phyloP scores from a whole-genome alignment of 2,113 vertebrate genomes.

The Hystrix brachyura region DNA sequence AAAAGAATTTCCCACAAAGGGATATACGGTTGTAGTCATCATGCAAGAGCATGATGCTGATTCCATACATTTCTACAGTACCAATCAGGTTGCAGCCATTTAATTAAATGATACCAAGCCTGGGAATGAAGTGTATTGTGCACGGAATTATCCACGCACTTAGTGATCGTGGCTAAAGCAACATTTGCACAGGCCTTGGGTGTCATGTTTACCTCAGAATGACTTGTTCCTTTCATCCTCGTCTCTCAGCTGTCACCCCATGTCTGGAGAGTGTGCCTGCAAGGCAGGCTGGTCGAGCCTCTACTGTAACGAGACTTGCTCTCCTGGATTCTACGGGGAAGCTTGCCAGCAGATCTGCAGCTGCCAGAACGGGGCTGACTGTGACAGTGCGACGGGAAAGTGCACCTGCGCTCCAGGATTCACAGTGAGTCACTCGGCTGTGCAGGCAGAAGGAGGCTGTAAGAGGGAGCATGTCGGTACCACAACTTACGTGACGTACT shows the following conservation, averaged over 20 bases:
- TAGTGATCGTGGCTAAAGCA: slow-evolving; percentile 46
- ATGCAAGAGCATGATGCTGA: slow-evolving; percentile 16
- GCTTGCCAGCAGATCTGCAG: slow-evolving; percentile 95
- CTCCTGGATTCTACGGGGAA: slow-evolving; percentile 95
- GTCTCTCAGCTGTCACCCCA: slow-evolving; percentile 95
- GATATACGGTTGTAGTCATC: background rate
- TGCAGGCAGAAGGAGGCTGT: background rate
- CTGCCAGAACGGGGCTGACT: slow-evolving; percentile 98
- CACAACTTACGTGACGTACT: background rate
- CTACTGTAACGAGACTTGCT: slow-evolving; percentile 97
- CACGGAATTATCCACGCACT: slow-evolving; percentile 28
- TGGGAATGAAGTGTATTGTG: slow-evolving; percentile 53
- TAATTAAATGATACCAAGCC: slow-evolving; percentile 39
- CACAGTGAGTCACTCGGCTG: slow-evolving; percentile 89
- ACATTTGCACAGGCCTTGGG: slow-evolving; percentile 60
- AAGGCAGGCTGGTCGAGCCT: slow-evolving; percentile 96
- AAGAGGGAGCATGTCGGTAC: fast-evolving
- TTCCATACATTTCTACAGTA: slow-evolving; percentile 11
- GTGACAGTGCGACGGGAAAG: slow-evolving; percentile 94
- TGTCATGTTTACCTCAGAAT: slow-evolving; percentile 79
- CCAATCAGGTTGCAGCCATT: background rate
- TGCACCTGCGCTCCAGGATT: slow-evolving; percentile 98
- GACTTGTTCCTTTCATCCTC: slow-evolving; percentile 86
- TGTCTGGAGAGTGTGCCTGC: slow-evolving; percentile 97
- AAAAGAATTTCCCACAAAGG: slow-evolving; percentile 22